Base-by-base conservation (phyloP, 2,888 invertebrate genomes). In the Xestia c-nigrum region DNA sequence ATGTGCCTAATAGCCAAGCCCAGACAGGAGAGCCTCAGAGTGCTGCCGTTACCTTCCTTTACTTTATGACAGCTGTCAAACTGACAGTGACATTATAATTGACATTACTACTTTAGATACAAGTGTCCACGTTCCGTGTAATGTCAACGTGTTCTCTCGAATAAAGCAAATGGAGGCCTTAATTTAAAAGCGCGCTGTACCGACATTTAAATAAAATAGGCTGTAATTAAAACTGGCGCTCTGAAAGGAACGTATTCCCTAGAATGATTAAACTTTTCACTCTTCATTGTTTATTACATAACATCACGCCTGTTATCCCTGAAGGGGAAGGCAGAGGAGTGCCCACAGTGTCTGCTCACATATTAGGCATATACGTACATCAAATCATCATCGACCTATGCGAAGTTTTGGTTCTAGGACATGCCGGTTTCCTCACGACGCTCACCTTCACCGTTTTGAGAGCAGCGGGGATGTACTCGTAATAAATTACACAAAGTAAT, bases 91-190 rank as follows among this genome's bases (percentile, higher is more conserved):
- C 43, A 43, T 43, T 43, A 43, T 10, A 43, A 9, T 43, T 43
- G 43, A 43, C 43, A 43, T 43, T 43, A 43, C 43, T 9, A 43
- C 43, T 43, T 9, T 43, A 43, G 24, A 57, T 57, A 57, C 14
- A 57, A 31, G 14, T 24, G n/a, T 5, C 69, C 19, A 4, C 50
- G 38, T 68, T 5, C 38, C 7, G 19, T 31, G 21, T 61, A 46
- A 6, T 5, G 12, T 12, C 46, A 21, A 52, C 21, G 68, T 40
- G 50, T 9, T 21, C 69, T 31, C 46, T 40, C 16, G 47, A 71
- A 47, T 71, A 14, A 70, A 72, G 71, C 52, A 72, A 72, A 72
- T 16, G 31, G 72, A 31, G 40, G n/a, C 43, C 21, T n/a, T 72
- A 43, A 72, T 72, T 72, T 72, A 31, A 55, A 31, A 43, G 43